Percentiles rank a stretch among this genome's conserved stretches.
Conservation (phyloP, 2,113 vertebrate species). For the Theristicus caerulescens region DNA sequence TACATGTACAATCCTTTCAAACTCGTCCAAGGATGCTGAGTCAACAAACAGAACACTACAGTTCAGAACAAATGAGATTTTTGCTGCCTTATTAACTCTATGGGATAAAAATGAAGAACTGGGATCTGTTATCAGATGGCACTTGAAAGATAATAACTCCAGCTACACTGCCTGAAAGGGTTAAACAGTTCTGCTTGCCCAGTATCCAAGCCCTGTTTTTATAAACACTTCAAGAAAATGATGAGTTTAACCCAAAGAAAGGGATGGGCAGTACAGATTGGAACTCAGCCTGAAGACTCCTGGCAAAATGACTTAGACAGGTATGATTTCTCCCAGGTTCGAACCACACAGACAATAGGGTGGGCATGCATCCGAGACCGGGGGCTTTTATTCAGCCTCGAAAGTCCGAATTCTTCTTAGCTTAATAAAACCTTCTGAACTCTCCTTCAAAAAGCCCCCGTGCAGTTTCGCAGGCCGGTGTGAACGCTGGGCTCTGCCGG, state of each 20-base stretch:
- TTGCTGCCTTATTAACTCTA: background rate
- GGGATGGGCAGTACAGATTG: background rate
- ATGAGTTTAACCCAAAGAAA: background rate
- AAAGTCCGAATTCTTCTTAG: background rate
- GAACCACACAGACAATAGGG: background rate
- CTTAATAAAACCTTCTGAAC: background rate
- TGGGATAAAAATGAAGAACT: background rate
- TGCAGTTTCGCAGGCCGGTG: background rate
- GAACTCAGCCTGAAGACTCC: background rate
- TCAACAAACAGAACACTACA: background rate
- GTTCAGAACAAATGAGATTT: background rate
- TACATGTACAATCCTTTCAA: background rate
- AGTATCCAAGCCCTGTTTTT: background rate
- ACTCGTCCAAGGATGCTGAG: background rate
- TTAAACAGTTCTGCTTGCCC: background rate
- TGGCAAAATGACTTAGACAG: background rate
- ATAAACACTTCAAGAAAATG: background rate
- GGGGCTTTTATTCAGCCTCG: background rate
- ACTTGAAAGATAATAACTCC: background rate
- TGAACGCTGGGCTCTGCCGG: rapidly evolving
- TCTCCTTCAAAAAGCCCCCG: background rate
- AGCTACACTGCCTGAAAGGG: background rate
- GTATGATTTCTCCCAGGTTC: background rate
- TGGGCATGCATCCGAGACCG: background rate
- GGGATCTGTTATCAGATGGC: background rate